A percentile compares a stretch with the other conserved stretches of the same genome.
Evolutionary conservation across 2,113 vertebrate genomes (phyloP).

Genomic region (Marmota flaviventris): DNA sequence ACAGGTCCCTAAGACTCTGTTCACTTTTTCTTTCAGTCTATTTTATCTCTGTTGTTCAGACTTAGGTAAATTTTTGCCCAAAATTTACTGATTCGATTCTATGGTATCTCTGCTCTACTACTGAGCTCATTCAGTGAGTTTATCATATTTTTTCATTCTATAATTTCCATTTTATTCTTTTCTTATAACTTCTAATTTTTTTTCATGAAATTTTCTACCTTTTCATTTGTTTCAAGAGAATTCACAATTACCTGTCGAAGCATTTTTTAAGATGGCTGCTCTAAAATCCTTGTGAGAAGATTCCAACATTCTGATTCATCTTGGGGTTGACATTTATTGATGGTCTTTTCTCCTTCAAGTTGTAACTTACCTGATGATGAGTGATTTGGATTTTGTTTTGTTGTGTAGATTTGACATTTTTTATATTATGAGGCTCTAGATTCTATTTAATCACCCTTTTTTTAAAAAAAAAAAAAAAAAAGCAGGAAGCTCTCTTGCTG

Average conservation of each 20-base stretch:
- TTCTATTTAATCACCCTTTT: neutral
- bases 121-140: neutral
- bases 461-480: neutral
- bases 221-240: neutral
- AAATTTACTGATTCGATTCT: neutral
- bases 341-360: neutral
- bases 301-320: conserved; percentile 4
- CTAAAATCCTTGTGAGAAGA: neutral
- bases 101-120: neutral
- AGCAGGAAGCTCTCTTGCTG: neutral
- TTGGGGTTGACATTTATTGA: neutral
- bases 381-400: neutral
- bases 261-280: neutral
- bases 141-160: conserved; percentile 14
- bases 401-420: neutral
- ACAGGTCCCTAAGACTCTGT: neutral
- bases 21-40: neutral
- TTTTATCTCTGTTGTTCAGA: neutral
- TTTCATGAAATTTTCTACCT: neutral
- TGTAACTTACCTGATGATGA: neutral
- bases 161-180: conserved; percentile 12
- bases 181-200: neutral
- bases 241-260: neutral
- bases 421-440: neutral
- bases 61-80: neutral